These are phyloP conservation scores for Zeus faber DNA, from an alignment of 2,113 vertebrate species.

Conservation along the genomic window DNA sequence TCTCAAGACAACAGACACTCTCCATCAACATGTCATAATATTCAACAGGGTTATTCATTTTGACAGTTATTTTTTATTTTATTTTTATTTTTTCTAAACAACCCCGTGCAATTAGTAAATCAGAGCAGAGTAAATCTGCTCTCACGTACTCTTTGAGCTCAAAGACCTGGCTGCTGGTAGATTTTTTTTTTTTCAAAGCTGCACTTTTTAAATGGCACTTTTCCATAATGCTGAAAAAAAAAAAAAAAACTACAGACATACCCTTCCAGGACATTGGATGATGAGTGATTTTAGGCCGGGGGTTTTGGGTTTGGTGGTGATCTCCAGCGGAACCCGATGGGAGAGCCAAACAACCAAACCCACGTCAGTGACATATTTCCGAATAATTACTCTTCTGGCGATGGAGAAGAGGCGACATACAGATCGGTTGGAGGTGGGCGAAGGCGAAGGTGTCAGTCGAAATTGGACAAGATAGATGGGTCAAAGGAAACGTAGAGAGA, in stretches of 20 bases:
- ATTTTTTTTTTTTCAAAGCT: constrained; percentile 67
- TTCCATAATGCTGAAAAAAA: constrained; percentile 62
- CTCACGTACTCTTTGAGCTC: constrained; percentile 49
- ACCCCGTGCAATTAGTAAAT: too few species aligned
- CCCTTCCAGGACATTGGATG: constrained; percentile 42
- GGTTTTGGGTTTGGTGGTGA: constrained; percentile 33
- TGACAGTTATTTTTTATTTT: constrained; percentile 9
- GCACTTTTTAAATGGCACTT: constrained; percentile 76
- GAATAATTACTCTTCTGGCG: constrained; percentile 40
- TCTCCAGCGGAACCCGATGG: constrained; percentile 40
- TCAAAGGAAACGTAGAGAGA: background rate
- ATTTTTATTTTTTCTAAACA: constrained; percentile 26
- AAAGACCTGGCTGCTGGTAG: constrained; percentile 71
- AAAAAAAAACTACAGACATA: constrained; percentile 41
- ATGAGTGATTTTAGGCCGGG: constrained; percentile 37
- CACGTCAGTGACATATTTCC: constrained; percentile 43
- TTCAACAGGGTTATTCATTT: constrained; percentile 36
- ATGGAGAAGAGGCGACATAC: constrained; percentile 38
- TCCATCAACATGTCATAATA: constrained; percentile 9
- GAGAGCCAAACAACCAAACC: constrained; percentile 31
- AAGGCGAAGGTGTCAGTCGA: constrained; percentile 53
- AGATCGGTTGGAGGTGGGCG: constrained; percentile 51
- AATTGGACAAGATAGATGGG: constrained; percentile 43
- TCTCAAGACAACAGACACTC: constrained; percentile 15
- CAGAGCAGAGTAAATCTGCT: constrained; percentile 34